Base-by-base conservation (phyloP, 2,797 vertebrate genomes). In the Molossus molossus region DNA sequence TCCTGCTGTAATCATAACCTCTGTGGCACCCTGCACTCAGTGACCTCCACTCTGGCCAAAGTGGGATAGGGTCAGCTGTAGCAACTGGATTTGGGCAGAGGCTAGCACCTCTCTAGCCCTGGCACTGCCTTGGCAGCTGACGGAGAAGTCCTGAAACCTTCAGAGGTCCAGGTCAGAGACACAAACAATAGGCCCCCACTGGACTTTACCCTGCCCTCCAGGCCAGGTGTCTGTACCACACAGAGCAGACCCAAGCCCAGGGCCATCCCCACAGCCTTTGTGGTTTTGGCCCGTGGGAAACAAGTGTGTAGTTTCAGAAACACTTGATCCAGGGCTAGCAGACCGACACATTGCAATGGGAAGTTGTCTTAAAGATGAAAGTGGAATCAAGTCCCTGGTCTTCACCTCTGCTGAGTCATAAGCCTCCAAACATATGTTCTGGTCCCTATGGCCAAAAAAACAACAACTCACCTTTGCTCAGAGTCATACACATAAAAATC, bases 401-500 rank as follows among this genome's bases (percentile, higher is more conserved):
- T 89, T 72, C 80, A 57, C 45, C 33, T 81, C 8, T 92, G 48
- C 79, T 93, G 40, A 57, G 64, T 90, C 72, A 82, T 9, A 5
- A 29, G 25, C 58, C 55, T 67, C 77, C 95, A 86, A 65, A 94
- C n/a, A 7, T 58, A 18, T 11, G 55, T 90, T 88, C 60, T 84
- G 21, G 45, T 91, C 73, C 77, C 5, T 65, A 1, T 57, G 75
- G 58, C 70, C 80, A 94, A 53, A 85, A 95, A 88, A 85, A 58
- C 40, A 85, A 95, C 86, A 85, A 58, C 48, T 89, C 64, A 77
- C 53, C 76, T 96, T 65, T 93, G 45, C 67, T 91, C 77, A 93
- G 58, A 91, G 83, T 83, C 27, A 21, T 25, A 95, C 45, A 89
- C 11, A 77, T 69, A 79, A 85, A 89, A 55, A 40, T 45, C 23